Base-by-base conservation (phyloP, 2,888 invertebrate genomes). In the Xylophagus ater region DNA sequence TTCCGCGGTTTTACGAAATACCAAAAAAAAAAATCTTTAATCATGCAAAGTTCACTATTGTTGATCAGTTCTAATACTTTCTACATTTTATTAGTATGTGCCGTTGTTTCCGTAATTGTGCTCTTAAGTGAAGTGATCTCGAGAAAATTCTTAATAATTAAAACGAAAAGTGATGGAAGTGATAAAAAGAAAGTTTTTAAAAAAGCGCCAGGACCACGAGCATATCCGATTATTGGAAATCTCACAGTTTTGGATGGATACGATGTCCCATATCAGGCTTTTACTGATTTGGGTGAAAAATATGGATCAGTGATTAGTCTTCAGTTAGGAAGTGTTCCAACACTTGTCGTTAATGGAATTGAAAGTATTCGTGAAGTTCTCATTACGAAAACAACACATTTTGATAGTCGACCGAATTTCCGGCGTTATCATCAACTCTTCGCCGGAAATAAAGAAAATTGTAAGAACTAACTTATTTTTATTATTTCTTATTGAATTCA, bases 371-470 rank as follows among this genome's bases (percentile, higher is more conserved):
- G 67, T 40, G 74, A 75, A 50, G 72, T 73, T 13, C 61, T 75
- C 35, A 63, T 71, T 45, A 61, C 62, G 34, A 73, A 73, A 47
- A 73, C 74, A 5, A 65, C 70, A 21, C 70, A 73, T 44, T 80
- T 78, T 51, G 76, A 76, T 49, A 71, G 74, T 45, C 62, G 80
- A 35, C 78, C 78, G 0, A 71, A 74, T 55, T 78, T 80, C 54
- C 53, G 64, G 37, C 64, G 80, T 45, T 78, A 76, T 57, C 68
- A 73, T 45, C 61, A 69, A 33, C 68, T 79, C 14, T 80, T 79
- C 59, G 68, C 70, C 40, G 77, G 76, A 26, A 68, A 76, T 56
- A 75, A 74, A 53, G 72, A 77, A 52, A 76, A 77, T 55, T 78
- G 79, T 79, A 67, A 77, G 78, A 70, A 47, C 31, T 25, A 37